Conservation (phyloP, 2,888 invertebrate genomes). For the Hemithea aestivaria region DNA sequence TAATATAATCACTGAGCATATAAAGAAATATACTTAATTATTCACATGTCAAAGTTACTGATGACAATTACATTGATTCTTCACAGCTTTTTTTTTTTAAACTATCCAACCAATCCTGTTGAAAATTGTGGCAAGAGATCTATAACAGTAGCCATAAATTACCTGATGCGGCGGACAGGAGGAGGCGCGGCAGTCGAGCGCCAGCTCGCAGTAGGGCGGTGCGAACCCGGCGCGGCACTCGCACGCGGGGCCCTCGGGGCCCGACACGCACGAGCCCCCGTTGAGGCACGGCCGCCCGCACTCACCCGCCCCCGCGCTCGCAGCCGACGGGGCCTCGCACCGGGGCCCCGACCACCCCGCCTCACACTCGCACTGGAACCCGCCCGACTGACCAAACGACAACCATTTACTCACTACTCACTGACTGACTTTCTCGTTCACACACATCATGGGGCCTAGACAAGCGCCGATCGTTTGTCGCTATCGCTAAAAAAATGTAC, state of each 20-base stretch:
- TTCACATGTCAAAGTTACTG: too few relatives aligned
- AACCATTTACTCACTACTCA: not conserved
- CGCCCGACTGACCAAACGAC: conserved; percentile 40
- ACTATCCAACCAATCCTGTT: too few relatives aligned
- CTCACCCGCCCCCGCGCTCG: conserved; percentile 49
- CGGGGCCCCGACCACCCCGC: conserved; percentile 82
- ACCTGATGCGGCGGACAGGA: conserved; percentile 48
- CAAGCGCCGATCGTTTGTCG: too few relatives aligned
- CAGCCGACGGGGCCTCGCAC: conserved; percentile 31
- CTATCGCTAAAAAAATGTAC: too few relatives aligned
- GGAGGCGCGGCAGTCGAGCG: conserved; percentile 82
- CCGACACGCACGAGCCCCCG: conserved; percentile 79
- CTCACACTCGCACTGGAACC: conserved; percentile 84
- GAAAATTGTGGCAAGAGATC: too few relatives aligned
- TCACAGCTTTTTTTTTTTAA: too few relatives aligned
- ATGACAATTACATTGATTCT: too few relatives aligned
- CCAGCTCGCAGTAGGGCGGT: conserved; percentile 81
- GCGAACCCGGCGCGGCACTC: conserved; percentile 82
- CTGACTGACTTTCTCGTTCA: too few relatives aligned
- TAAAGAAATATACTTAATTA: too few relatives aligned
- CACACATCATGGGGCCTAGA: too few relatives aligned
- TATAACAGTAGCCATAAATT: too few relatives aligned
- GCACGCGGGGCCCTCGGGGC: conserved; percentile 62
- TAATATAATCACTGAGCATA: too few relatives aligned
- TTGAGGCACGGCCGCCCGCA: conserved; percentile 82